phyloP scores from a whole-genome alignment of 2,888 invertebrate species.

The Catocala sponsa region DNA sequence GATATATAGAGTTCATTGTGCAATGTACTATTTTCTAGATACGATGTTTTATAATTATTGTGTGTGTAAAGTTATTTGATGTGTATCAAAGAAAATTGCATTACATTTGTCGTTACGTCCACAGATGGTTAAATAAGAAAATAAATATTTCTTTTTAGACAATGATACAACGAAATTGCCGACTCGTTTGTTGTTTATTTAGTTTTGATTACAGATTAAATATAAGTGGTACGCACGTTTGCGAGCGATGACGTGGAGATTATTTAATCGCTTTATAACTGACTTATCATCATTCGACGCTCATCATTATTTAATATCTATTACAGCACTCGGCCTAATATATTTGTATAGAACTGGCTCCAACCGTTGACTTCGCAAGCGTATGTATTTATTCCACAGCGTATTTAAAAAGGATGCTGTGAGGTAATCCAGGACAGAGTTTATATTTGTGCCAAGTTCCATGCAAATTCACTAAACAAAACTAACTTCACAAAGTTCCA shows the following conservation, averaged over 20 bases:
- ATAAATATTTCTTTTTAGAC: slow-evolving; percentile 10
- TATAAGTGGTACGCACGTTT: background rate
- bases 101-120: slow-evolving; percentile 16
- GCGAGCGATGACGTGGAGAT: background rate
- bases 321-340: too few relatives aligned
- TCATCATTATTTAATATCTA: too few relatives aligned
- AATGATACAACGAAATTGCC: background rate
- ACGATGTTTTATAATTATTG: background rate
- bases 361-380: too few relatives aligned
- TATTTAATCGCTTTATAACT: too few relatives aligned
- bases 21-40: background rate
- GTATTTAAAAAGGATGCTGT: too few relatives aligned
- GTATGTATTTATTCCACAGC: too few relatives aligned
- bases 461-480: too few relatives aligned
- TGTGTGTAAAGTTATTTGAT: slow-evolving; percentile 8
- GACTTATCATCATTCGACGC: too few relatives aligned
- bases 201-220: background rate
- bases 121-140: slow-evolving; percentile 11
- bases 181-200: background rate
- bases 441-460: too few relatives aligned
- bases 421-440: too few relatives aligned
- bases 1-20: background rate
- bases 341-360: too few relatives aligned
- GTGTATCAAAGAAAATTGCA: slow-evolving; percentile 26
- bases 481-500: too few relatives aligned